Conservation (phyloP, 2,113 vertebrate genomes). For the Centropristis striata region DNA sequence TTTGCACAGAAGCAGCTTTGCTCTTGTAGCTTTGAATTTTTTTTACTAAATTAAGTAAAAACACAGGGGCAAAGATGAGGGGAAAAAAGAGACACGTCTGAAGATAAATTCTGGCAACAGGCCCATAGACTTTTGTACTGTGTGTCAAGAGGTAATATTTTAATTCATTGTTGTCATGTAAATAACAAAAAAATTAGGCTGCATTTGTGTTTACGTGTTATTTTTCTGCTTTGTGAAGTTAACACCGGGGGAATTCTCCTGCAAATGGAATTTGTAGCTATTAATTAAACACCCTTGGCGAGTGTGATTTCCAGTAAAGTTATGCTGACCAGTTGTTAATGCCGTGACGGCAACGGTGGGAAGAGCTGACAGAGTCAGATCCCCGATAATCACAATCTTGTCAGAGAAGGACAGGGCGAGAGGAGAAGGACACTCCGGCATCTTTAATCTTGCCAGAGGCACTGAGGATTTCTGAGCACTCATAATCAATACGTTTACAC, state of each 20-base stretch:
- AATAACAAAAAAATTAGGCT: slow-evolving; percentile 37
- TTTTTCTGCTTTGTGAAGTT: slow-evolving; percentile 18
- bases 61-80: not conserved
- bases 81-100: not conserved
- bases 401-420: slow-evolving; percentile 66
- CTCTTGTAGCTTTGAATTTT: slow-evolving; percentile 49
- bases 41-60: slow-evolving; percentile 27
- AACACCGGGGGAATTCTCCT: slow-evolving; percentile 37
- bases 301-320: slow-evolving; percentile 68
- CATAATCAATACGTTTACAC: slow-evolving; percentile 76
- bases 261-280: slow-evolving; percentile 59
- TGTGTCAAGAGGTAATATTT: slow-evolving; percentile 11
- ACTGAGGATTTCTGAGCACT: slow-evolving; percentile 64
- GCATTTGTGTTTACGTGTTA: slow-evolving; percentile 32
- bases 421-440: slow-evolving; percentile 63
- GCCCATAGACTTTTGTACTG: not conserved
- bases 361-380: slow-evolving; percentile 74
- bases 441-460: slow-evolving; percentile 65
- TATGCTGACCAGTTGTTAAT: slow-evolving; percentile 61
- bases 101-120: slow-evolving; percentile 9
- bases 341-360: slow-evolving; percentile 45
- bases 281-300: slow-evolving; percentile 74
- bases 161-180: slow-evolving; percentile 23
- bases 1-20: slow-evolving; percentile 53
- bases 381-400: slow-evolving; percentile 64